Evolutionary conservation across 2,888 invertebrate species (phyloP).

Genomic region (Zygothrica quintamaculata): DNA sequence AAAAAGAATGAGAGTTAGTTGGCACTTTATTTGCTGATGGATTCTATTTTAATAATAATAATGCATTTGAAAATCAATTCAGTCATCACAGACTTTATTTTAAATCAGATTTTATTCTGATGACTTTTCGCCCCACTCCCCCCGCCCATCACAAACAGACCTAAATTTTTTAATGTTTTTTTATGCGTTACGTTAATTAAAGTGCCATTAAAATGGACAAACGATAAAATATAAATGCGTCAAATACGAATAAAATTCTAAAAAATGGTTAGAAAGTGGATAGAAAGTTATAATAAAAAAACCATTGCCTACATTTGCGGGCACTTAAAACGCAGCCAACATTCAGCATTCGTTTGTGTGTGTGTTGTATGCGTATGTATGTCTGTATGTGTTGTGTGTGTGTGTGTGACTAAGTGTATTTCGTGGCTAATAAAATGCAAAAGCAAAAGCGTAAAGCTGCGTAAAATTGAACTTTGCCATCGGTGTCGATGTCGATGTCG

Average conservation of each 20-base stretch:
- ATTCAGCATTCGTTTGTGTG: conserved; percentile 41
- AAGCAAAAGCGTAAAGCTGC: conserved; percentile 66
- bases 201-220: conserved; percentile 30
- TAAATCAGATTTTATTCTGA: too few relatives aligned
- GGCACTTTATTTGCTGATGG: conserved; percentile 27
- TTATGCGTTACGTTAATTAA: conserved; percentile 44
- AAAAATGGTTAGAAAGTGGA: conserved; percentile 8
- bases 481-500: conserved; percentile 20
- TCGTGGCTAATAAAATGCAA: conserved; percentile 63
- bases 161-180: too few relatives aligned
- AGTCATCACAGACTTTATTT: too few relatives aligned
- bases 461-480: conserved; percentile 67
- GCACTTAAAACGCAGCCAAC: conserved; percentile 44
- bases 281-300: conserved; percentile 25
- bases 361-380: background rate
- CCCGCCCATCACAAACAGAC: too few relatives aligned
- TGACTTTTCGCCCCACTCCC: too few relatives aligned
- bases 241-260: conserved; percentile 28
- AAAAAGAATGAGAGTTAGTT: too few relatives aligned
- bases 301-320: conserved; percentile 61
- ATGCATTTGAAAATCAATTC: conserved; percentile 23
- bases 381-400: background rate
- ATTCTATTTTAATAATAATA: conserved; percentile 41
- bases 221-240: background rate
- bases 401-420: conserved; percentile 10